These are phyloP conservation scores for Diuraphis noxia DNA, from an alignment of 1,140 invertebrate genomes.

Conservation along the genomic window DNA sequence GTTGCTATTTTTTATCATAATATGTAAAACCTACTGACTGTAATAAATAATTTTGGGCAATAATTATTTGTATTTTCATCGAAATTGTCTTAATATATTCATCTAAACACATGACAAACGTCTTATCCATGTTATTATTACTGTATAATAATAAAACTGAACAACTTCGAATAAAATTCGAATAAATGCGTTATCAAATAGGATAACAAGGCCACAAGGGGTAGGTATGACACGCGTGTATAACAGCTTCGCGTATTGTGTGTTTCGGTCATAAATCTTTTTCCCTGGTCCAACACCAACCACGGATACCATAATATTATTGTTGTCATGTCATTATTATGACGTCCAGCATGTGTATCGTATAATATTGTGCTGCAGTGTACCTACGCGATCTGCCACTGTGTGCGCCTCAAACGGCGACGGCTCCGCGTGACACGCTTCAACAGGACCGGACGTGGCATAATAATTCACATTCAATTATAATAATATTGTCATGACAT, in stretches of 20 bases:
- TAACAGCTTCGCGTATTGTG: neutral
- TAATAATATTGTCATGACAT: neutral
- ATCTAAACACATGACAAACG: too few relatives aligned
- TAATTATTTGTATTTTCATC: too few relatives aligned
- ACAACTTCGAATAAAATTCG: too few relatives aligned
- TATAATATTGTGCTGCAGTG: neutral
- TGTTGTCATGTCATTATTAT: neutral
- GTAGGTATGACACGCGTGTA: too few relatives aligned
- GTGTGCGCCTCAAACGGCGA: neutral
- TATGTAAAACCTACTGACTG: too few relatives aligned
- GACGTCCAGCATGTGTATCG: neutral
- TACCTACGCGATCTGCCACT: neutral
- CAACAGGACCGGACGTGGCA: neutral
- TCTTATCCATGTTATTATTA: too few relatives aligned
- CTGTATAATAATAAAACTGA: too few relatives aligned
- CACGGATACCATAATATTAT: neutral
- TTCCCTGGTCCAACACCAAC: neutral
- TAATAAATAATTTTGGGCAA: too few relatives aligned
- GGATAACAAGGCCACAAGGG: too few relatives aligned
- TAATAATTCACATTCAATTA: neutral
- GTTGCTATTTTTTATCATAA: too few relatives aligned
- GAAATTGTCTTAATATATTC: too few relatives aligned
- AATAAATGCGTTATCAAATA: too few relatives aligned
- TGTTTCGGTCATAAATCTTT: neutral
- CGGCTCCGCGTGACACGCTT: neutral